Percentiles rank a stretch among this genome's conserved stretches.
phyloP scores from a whole-genome alignment of 2,113 vertebrate genomes.

The Spermophilus dauricus region DNA sequence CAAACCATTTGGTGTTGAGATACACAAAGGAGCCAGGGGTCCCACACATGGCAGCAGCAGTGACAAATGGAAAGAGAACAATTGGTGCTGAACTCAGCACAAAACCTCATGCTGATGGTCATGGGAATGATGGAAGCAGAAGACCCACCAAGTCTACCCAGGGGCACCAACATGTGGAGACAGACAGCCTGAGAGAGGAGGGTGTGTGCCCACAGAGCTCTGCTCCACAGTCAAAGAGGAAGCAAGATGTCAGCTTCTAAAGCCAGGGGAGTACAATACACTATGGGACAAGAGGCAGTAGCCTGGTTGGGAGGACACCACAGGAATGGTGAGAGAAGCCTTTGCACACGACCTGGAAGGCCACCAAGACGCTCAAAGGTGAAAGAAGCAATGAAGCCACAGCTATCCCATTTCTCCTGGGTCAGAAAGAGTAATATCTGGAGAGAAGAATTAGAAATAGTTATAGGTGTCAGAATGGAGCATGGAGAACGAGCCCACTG shows the following conservation, averaged over 20 bases:
- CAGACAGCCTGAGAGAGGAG: not conserved
- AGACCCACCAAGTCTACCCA: not conserved
- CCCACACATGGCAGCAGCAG: not conserved
- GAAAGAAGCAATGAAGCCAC: not conserved
- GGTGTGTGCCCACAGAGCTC: not conserved
- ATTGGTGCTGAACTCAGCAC: not conserved
- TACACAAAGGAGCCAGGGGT: not conserved
- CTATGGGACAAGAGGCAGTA: not conserved
- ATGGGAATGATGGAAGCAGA: not conserved
- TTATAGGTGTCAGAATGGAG: not conserved
- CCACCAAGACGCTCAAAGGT: not conserved
- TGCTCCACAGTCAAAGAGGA: not conserved
- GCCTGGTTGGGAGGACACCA: not conserved
- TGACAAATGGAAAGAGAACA: not conserved
- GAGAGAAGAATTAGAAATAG: not conserved
- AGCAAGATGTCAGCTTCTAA: not conserved
- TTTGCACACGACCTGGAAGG: not conserved
- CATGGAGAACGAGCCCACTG: no score
- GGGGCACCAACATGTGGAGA: not conserved
- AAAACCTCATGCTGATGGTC: not conserved
- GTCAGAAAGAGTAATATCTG: not conserved
- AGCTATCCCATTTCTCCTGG: not conserved
- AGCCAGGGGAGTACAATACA: not conserved
- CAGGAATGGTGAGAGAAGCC: not conserved
- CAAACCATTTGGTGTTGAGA: not conserved